Evolutionary conservation across 2,797 vertebrate genomes (phyloP), one percentile per base, ranked within the genome.

Genomic region (Coreius guichenoti): DNA sequence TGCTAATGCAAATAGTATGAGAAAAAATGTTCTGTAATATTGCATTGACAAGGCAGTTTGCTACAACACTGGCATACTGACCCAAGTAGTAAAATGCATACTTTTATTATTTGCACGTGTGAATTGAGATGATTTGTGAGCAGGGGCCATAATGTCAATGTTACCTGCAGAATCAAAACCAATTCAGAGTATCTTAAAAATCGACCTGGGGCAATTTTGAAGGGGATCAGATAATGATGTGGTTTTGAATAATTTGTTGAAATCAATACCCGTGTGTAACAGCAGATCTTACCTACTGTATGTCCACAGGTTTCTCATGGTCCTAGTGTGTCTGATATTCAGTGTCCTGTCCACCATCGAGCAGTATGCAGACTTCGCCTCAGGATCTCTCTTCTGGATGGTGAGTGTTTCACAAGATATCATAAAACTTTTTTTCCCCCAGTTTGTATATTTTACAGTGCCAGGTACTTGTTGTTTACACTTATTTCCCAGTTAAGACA

Each of bases 301-400:
- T 58, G 31, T 47, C 86, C 45, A 31, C 68, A 90, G 90, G 83
- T 90, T 98, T 92, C 82, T 98, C 77, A 95, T 96, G 94, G 96
- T 97, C 89, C 94, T 98, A 89, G 93, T 97, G 91, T 98, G 97
- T 92, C 95, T 98, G 58, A 96, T 97, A 94, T 97, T 98, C 95
- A 98, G 97, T 83, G 96, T 98, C 31, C 92, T 98, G 19, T 98
- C 97, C 88, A 97, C 97, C 36, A 96, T 96, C 91, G 96, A 97
- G 81, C 95, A 96, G 84, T 97, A 97, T 91, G 95, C 96, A 82
- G 96, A 97, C 31, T 96, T 97, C 84, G 96, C 97, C 84, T 96
- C 93, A 3, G 97, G 96, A 85, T 96, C 95, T 0, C 96, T 98
- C 72, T 97, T 97, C 89, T 98, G 97, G 97, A 97, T 97, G 96